Base-by-base conservation (phyloP, 23 tunicate species). In the Halocynthia aurantium region DNA sequence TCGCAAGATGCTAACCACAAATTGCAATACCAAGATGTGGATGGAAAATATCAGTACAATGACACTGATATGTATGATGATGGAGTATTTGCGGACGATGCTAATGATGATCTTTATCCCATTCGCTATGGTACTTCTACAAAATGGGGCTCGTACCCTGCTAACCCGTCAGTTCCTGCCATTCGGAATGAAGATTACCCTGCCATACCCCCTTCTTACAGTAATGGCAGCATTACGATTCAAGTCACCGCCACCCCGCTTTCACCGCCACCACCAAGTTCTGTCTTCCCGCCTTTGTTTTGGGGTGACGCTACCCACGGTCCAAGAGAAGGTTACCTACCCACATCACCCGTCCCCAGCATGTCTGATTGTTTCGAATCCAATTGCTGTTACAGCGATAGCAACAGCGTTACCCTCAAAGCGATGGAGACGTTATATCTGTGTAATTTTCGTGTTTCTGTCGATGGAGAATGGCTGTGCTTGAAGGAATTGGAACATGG, bases 381-480 rank as follows among this genome's bases (percentile, higher is more conserved):
- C 9, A 72, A 85, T 50, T 81, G 86, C 52, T 72, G 84, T 11
- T 81, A 85, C 67, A 53, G 87, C 60, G 97, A 91, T 22, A 81
- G 73, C 55, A 81, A 81, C 71, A 84, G 86, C 52, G 97, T 85
- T 22, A 85, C 97, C 5, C 57, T 91, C 74, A 91, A 91, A 77
- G 91, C 90, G 18, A 77, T 91, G 91, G 97, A 91, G 58, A 81
- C 84, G 6, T 57, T 91, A 57, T 91, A 85, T 53, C 70, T 84
- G 72, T 84, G 97, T 57, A 91, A 91, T 71, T 91, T 85, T 73
- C 60, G 72, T 8, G 97, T 91, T 7, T 55, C 91, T 12, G 73
- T 71, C 6, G 91, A 81, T 10, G 97, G 97, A 9, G 91, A 85
- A 31, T 91, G 97, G 97, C 55, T 91, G 53, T 88, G 84, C 69